phyloP scores from a whole-genome alignment of 2,888 invertebrate genomes.

The Alitta virens region DNA sequence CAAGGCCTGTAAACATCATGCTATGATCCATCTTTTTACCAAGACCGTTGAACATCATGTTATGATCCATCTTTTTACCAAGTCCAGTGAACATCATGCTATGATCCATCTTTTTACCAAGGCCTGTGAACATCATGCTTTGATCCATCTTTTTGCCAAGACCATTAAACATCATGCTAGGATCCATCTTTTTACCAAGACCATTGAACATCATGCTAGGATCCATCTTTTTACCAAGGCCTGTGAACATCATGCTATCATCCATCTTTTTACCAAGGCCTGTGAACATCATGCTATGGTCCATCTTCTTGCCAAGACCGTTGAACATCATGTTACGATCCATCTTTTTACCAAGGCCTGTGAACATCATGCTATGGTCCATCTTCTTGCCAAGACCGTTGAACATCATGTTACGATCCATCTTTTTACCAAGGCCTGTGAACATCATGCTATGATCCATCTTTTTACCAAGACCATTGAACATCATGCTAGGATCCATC shows the following conservation, averaged over 20 bases:
- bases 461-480: conserved; percentile 11
- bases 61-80: too few relatives aligned
- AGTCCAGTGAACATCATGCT: conserved; percentile 2
- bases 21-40: too few relatives aligned
- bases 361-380: conserved; percentile 1
- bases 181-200: conserved; percentile 5
- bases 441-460: conserved; percentile 3
- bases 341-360: conserved; percentile 9
- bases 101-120: background rate
- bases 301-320: conserved; percentile 13
- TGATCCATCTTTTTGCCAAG: conserved; percentile 9
- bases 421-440: conserved; percentile 8
- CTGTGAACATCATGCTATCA: conserved; percentile 11
- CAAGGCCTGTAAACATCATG: too few relatives aligned
- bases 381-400: conserved; percentile 11
- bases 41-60: too few relatives aligned
- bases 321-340: conserved; percentile 4
- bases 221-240: conserved; percentile 8
- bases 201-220: conserved; percentile 5
- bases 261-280: conserved; percentile 10
- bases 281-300: conserved; percentile 7
- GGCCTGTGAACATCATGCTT: background rate
- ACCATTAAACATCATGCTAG: conserved; percentile 9
- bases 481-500: background rate
- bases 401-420: conserved; percentile 4